Conservation (phyloP, 2,888 invertebrate species). For the Platycheirus rosarum region DNA sequence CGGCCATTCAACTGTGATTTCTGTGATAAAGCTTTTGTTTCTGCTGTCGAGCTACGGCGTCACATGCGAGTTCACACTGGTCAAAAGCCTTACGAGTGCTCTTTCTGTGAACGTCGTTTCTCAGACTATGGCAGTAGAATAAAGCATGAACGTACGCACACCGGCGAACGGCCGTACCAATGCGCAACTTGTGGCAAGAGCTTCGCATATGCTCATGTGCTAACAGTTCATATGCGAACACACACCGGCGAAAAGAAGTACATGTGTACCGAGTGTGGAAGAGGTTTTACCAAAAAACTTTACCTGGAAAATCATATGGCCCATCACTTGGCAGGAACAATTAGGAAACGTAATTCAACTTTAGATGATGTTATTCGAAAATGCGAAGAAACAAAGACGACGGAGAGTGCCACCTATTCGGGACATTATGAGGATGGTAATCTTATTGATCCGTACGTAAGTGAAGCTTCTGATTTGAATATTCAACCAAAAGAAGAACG, state of each 20-base stretch:
- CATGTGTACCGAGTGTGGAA: conserved; percentile 79
- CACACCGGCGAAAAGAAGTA: conserved; percentile 82
- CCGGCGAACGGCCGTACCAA: conserved; percentile 81
- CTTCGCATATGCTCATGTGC: conserved; percentile 81
- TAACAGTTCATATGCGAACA: conserved; percentile 80
- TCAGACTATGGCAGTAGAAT: conserved; percentile 82
- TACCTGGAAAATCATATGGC: conserved; percentile 79
- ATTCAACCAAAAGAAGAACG: conserved; percentile 60
- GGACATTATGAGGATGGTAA: conserved; percentile 59
- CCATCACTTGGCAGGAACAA: conserved; percentile 76
- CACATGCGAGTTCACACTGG: conserved; percentile 83
- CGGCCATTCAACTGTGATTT: conserved; percentile 80
- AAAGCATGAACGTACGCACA: conserved; percentile 82
- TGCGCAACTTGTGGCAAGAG: conserved; percentile 80
- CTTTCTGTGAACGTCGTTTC: conserved; percentile 81
- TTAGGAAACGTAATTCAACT: conserved; percentile 32
- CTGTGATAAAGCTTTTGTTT: conserved; percentile 82
- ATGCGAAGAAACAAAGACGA: conserved; percentile 26
- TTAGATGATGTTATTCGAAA: conserved; percentile 31
- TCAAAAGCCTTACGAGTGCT: conserved; percentile 81
- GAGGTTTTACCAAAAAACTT: conserved; percentile 81
- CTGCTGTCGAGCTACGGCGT: conserved; percentile 81
- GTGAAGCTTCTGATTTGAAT: conserved; percentile 1
- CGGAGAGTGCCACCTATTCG: conserved; percentile 20
- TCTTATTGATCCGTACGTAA: conserved; percentile 9